These are phyloP conservation scores for Darevskia nairensis DNA, from an alignment of 2,797 vertebrate genomes.

Conservation along the genomic window DNA sequence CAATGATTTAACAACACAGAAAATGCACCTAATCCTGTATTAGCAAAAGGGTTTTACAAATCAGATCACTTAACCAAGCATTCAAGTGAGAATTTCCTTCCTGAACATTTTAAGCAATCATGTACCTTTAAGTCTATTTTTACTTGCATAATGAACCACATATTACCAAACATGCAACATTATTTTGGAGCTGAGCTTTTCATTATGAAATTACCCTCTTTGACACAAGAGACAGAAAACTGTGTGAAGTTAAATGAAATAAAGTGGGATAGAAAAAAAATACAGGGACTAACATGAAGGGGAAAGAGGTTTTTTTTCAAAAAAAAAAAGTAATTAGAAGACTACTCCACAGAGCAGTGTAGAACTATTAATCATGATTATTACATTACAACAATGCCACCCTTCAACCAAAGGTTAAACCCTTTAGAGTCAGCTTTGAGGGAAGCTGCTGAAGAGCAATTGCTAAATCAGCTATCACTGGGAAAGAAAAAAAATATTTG, in stretches of 20 bases:
- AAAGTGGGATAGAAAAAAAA: conserved; percentile 6
- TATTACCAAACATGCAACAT: neutral
- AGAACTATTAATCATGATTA: conserved; percentile 58
- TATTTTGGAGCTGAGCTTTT: conserved; percentile 26
- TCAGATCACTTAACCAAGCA: neutral
- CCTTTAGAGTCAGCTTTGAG: conserved; percentile 47
- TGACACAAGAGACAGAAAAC: conserved; percentile 22
- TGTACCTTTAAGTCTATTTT: conserved; percentile 16
- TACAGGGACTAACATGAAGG: neutral
- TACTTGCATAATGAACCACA: neutral
- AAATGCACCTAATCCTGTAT: conserved; percentile 1
- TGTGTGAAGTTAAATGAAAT: conserved; percentile 26
- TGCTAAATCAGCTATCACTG: conserved; percentile 61
- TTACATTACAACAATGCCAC: conserved; percentile 52
- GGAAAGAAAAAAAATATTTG: conserved; percentile 58
- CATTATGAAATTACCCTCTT: conserved; percentile 23
- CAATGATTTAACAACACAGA: neutral
- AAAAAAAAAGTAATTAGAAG: conserved; percentile 32
- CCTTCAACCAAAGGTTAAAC: conserved; percentile 60
- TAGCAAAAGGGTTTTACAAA: neutral
- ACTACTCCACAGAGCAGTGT: conserved; percentile 36
- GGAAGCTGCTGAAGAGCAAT: conserved; percentile 55
- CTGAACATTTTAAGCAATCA: conserved; percentile 7
- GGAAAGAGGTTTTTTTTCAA: too few species aligned
- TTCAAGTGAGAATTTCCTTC: conserved; percentile 11